Conservation (phyloP, 2,113 vertebrate genomes). For the Turdus rufiventris region DNA sequence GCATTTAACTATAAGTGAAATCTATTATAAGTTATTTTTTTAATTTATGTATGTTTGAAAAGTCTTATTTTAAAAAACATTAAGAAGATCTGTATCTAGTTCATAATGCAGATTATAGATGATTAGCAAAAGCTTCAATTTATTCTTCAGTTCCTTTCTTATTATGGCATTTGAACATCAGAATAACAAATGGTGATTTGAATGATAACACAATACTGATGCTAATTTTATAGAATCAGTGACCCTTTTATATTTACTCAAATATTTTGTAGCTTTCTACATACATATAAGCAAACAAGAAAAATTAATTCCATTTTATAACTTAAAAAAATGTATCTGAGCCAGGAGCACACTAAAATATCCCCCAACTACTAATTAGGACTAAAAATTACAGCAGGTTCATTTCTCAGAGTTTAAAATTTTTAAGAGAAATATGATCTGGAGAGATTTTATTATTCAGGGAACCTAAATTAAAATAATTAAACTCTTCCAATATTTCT, state of each 20-base stretch:
- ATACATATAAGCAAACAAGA: neutral
- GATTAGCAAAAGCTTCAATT: neutral
- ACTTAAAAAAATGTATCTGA: neutral
- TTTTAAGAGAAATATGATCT: neutral
- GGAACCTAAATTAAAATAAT: constrained; percentile 29
- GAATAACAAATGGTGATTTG: neutral
- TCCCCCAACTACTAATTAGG: neutral
- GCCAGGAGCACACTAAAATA: neutral
- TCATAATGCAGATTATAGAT: neutral
- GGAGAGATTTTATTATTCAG: neutral
- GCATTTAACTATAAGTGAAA: neutral
- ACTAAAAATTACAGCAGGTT: neutral
- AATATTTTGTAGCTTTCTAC: neutral
- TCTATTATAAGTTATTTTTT: neutral
- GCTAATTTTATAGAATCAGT: neutral
- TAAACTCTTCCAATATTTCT: constrained; percentile 10
- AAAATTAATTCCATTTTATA: neutral
- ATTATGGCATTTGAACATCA: neutral
- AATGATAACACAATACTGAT: neutral
- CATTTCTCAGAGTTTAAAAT: neutral
- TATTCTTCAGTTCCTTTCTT: neutral
- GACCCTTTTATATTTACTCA: neutral
- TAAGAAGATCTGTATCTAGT: neutral
- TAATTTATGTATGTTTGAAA: neutral
- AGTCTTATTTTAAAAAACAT: neutral